Conservation (phyloP, 2,113 vertebrate genomes). For the Thermophis baileyi region DNA sequence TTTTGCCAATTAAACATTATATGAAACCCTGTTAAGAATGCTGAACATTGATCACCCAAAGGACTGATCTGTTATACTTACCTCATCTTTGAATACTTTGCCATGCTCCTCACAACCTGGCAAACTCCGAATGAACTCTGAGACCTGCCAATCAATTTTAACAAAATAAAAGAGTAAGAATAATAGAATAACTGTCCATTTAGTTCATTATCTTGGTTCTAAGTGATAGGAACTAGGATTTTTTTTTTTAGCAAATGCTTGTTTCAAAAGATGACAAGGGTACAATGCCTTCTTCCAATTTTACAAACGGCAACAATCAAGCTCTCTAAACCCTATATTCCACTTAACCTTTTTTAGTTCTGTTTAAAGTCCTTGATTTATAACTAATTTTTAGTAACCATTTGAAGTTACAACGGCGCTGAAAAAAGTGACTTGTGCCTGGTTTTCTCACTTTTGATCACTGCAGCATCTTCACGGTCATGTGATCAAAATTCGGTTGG, state of each 20-base stretch:
- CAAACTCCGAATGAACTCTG: constrained; percentile 82
- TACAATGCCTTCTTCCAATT: background rate
- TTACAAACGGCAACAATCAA: background rate
- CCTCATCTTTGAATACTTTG: constrained; percentile 85
- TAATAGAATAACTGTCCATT: background rate
- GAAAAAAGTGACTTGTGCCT: background rate
- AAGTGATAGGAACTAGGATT: background rate
- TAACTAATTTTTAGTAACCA: background rate
- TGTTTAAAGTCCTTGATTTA: background rate
- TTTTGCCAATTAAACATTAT: background rate
- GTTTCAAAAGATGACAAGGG: background rate
- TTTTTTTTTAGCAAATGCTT: background rate
- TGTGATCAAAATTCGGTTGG: background rate
- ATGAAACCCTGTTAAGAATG: background rate
- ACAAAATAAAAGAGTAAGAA: constrained; percentile 8
- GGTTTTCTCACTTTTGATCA: background rate
- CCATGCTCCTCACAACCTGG: constrained; percentile 84
- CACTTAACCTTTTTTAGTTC: background rate
- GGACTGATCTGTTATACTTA: constrained; percentile 49
- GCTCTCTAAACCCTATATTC: background rate
- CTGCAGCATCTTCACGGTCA: background rate
- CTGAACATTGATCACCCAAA: background rate
- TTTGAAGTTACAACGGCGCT: background rate
- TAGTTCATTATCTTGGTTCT: background rate
- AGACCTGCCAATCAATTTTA: constrained; percentile 70